Evolutionary conservation across 1,140 invertebrate species (phyloP), one percentile per base, ranked within the genome.

Genomic region (Phthorimaea operculella): DNA sequence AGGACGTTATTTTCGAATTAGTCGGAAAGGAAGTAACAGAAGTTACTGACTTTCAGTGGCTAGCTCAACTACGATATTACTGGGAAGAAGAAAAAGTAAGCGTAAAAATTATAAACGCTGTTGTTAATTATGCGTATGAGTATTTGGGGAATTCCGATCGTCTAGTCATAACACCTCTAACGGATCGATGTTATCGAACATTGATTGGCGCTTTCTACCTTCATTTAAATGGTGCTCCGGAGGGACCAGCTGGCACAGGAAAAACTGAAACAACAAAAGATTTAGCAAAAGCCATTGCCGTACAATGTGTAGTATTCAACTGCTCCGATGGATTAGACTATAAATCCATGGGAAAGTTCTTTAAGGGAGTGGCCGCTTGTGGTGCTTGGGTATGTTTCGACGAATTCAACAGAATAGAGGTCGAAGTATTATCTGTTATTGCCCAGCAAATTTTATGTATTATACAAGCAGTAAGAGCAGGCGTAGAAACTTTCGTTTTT

Each of bases 201-300:
- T 76, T 96, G 21, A 94, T 96, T 89, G 94, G 94, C 15, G 95
- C 95, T n/a, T 88, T 96, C 42, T 94, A 95, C 76, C 86, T 96
- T 57, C 92, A 96, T 81, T 81, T 96, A 62, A 94, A 94, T 51
- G 96, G 96, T 54, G 95, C 93, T 57, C 90, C 94, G 33, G 90
- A 96, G 74, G 96, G 96, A 4, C 96, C 96, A 1, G 94, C 95
- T 12, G 96, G 96, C 14, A 98, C 96, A 0, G 96, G 96, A 1
- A 98, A 98, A 87, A 98, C 96, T 0, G 96, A 98, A 87, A 97
- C 96, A 0, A 96, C 94, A 0, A 97, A 97, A 85, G 94, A 97
- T 87, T 87, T 97, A 58, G 94, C 94, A 0, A 96, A 96, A 86
- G 90, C 94, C 0, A 73, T 96, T 57, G 95, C 94, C 8, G 93